Conservation (phyloP, 2,113 vertebrate genomes). For the Aleadryas rufinucha region DNA sequence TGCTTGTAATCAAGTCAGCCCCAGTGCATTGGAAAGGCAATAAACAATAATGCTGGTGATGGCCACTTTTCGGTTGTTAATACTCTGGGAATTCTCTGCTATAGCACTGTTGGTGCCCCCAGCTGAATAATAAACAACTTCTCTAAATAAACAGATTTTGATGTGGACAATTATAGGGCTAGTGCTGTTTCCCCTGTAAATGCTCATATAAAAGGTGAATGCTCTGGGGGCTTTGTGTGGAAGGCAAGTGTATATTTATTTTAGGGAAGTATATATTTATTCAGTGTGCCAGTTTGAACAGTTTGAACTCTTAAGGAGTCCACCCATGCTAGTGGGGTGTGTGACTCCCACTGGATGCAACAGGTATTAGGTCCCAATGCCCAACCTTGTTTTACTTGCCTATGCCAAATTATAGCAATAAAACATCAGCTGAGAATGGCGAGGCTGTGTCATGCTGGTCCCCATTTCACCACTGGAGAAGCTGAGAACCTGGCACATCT, state of each 20-base stretch:
- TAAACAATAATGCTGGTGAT: background rate
- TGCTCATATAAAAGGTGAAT: background rate
- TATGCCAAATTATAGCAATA: background rate
- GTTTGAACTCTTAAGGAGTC: background rate
- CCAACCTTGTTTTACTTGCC: background rate
- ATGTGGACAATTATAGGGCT: background rate
- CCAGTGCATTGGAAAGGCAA: background rate
- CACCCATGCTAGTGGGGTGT: no score
- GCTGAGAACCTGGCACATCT: background rate
- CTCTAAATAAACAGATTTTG: background rate
- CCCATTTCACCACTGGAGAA: background rate
- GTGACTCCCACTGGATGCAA: background rate
- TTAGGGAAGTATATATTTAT: background rate
- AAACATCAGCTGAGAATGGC: background rate
- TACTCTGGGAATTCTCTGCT: background rate
- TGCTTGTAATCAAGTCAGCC: background rate
- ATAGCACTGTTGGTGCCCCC: background rate
- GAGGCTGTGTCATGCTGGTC: background rate
- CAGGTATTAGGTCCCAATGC: background rate
- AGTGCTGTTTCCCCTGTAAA: background rate
- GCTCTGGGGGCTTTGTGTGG: background rate
- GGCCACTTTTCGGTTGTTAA: background rate
- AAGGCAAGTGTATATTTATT: background rate
- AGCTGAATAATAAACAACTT: background rate
- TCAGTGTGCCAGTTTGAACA: background rate